Evolutionary conservation across 2,888 invertebrate species (phyloP).

Genomic region (Ganaspis brasiliensis): DNA sequence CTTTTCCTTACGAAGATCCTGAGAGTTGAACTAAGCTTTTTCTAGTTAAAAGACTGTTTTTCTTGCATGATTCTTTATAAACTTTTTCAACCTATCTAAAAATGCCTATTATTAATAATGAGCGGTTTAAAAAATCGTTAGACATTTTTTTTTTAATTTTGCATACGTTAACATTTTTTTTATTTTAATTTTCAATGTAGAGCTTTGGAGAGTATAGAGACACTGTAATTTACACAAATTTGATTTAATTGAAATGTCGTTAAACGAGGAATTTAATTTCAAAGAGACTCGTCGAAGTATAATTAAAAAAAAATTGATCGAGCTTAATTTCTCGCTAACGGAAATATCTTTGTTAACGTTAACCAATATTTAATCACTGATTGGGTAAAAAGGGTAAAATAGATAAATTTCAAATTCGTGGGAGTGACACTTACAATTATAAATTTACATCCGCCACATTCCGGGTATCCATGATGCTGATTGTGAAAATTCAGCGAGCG

Average conservation of each 20-base stretch:
- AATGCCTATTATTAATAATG: too few species aligned
- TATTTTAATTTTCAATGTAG: too few species aligned
- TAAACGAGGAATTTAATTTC: slow-evolving; percentile 21
- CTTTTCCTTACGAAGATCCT: not conserved
- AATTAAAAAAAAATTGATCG: slow-evolving; percentile 1
- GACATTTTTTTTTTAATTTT: too few species aligned
- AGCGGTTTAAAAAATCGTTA: too few species aligned
- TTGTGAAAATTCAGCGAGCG: slow-evolving; percentile 6
- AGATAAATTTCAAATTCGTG: slow-evolving; percentile 20
- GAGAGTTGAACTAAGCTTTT: slow-evolving; percentile 10
- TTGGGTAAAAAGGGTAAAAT: not conserved
- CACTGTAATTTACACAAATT: slow-evolving; percentile 18
- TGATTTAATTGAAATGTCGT: not conserved
- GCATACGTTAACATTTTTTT: too few species aligned
- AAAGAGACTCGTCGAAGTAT: not conserved
- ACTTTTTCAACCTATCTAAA: too few species aligned
- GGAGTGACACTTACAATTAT: not conserved
- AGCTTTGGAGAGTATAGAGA: not conserved
- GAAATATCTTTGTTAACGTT: not conserved
- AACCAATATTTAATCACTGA: not conserved
- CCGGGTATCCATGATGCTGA: slow-evolving; percentile 8
- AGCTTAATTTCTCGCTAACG: not conserved
- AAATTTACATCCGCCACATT: slow-evolving; percentile 10
- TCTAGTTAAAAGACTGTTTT: not conserved
- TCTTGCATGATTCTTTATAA: too few species aligned